These are phyloP conservation scores for Spodoptera picta DNA, from an alignment of 2,888 invertebrate genomes.

Conservation along the genomic window DNA sequence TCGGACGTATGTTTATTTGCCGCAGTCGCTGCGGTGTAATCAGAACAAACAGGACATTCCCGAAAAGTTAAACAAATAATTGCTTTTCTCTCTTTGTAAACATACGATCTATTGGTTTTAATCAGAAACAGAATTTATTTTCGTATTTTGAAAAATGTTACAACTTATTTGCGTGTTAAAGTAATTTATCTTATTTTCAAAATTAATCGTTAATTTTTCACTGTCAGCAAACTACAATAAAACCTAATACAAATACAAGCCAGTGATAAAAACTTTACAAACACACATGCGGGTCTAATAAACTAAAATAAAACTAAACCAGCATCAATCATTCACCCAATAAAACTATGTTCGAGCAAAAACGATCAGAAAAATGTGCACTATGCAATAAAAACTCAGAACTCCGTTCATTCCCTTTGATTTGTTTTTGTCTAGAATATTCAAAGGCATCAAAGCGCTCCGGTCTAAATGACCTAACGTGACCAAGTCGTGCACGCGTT, in stretches of 20 bases:
- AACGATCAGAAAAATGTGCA: background rate
- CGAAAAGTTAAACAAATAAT: constrained; percentile 25
- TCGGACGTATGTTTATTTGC: constrained; percentile 31
- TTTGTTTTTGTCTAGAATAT: constrained; percentile 26
- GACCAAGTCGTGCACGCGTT: constrained; percentile 1
- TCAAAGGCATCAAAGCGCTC: constrained; percentile 33
- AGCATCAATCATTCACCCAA: background rate
- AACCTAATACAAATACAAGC: too few species aligned
- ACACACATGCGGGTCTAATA: too few species aligned
- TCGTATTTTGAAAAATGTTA: too few species aligned
- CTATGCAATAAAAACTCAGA: background rate
- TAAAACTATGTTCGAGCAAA: constrained; percentile 2
- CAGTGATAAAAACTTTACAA: too few species aligned
- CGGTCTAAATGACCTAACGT: constrained; percentile 19
- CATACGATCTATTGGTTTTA: too few species aligned
- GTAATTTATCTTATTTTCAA: too few species aligned
- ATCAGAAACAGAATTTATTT: too few species aligned
- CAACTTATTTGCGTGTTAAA: too few species aligned
- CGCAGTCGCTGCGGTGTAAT: constrained; percentile 18
- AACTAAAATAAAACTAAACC: too few species aligned
- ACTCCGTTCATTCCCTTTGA: constrained; percentile 6
- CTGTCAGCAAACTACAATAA: too few species aligned
- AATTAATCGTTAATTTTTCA: too few species aligned
- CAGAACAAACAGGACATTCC: constrained; percentile 13
- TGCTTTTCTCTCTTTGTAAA: constrained; percentile 17